Evolutionary conservation across 2,888 invertebrate species (phyloP).

Genomic region (Belgica antarctica): DNA sequence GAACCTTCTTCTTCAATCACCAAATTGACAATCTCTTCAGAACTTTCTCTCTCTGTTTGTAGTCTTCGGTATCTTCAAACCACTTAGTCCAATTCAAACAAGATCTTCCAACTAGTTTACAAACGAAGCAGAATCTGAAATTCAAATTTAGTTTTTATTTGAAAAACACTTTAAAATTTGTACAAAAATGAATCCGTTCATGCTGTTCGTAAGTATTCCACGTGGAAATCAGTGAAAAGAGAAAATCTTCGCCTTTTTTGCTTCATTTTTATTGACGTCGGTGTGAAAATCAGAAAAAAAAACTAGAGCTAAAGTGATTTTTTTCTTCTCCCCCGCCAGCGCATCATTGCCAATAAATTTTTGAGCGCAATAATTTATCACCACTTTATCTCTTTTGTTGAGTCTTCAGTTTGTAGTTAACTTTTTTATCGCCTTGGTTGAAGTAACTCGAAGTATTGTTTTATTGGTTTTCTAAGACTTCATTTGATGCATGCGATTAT

Average conservation of each 20-base stretch:
- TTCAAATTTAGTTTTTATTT: conserved; percentile 24
- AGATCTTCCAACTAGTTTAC: background rate
- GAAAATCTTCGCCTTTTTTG: background rate
- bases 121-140: conserved; percentile 8
- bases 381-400: background rate
- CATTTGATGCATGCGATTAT: background rate
- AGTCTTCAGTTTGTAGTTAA: background rate
- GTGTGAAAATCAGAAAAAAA: too few relatives aligned
- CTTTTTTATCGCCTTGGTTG: background rate
- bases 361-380: conserved; percentile 39
- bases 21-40: too few relatives aligned
- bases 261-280: conserved; percentile 16
- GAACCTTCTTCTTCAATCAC: background rate
- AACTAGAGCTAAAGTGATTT: too few relatives aligned
- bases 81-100: too few relatives aligned
- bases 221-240: conserved; percentile 20
- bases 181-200: background rate
- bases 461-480: background rate
- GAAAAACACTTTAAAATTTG: background rate
- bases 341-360: conserved; percentile 35
- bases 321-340: background rate
- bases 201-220: conserved; percentile 17
- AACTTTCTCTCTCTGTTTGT: background rate
- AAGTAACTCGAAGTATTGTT: too few relatives aligned
- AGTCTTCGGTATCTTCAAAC: too few relatives aligned